Evolutionary conservation across 1,140 invertebrate genomes (phyloP).

Genomic region (Drosophila tsacasi): DNA sequence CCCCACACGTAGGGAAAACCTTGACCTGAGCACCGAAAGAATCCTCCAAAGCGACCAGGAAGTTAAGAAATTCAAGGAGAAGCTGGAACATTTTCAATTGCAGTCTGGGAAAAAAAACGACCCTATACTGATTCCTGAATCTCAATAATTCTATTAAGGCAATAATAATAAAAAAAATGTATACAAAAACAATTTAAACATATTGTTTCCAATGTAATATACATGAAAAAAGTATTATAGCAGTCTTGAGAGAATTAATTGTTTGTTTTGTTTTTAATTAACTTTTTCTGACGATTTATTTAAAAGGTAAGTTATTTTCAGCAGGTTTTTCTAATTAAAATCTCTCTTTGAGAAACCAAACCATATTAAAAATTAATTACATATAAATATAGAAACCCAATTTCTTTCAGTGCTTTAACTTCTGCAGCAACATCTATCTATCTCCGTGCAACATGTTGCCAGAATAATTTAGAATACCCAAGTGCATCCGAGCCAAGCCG

Average conservation of each 20-base stretch:
- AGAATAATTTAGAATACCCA: conserved; percentile 60
- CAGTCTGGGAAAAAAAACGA: not conserved
- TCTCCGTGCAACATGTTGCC: conserved; percentile 49
- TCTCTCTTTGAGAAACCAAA: not conserved
- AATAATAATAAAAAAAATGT: too few relatives aligned
- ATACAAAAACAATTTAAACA: too few relatives aligned
- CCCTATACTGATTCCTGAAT: too few relatives aligned
- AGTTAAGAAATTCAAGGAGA: not conserved
- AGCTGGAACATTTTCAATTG: not conserved
- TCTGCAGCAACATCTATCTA: conserved; percentile 11
- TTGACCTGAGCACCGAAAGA: not conserved
- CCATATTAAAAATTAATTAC: not conserved
- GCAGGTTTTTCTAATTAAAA: too few relatives aligned
- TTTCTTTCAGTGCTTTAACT: conserved; percentile 20
- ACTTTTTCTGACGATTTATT: too few relatives aligned
- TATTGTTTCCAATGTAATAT: too few relatives aligned
- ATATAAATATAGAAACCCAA: accelerated
- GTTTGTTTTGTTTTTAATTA: too few relatives aligned
- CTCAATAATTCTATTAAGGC: too few relatives aligned
- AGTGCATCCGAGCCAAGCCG: conserved; percentile 16
- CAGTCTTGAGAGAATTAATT: too few relatives aligned
- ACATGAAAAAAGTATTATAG: too few relatives aligned
- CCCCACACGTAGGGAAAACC: not conserved
- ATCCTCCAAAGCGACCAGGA: not conserved
- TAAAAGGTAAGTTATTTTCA: too few relatives aligned